phyloP scores from a whole-genome alignment of 2,888 invertebrate genomes.

The Leucophenga montana region DNA sequence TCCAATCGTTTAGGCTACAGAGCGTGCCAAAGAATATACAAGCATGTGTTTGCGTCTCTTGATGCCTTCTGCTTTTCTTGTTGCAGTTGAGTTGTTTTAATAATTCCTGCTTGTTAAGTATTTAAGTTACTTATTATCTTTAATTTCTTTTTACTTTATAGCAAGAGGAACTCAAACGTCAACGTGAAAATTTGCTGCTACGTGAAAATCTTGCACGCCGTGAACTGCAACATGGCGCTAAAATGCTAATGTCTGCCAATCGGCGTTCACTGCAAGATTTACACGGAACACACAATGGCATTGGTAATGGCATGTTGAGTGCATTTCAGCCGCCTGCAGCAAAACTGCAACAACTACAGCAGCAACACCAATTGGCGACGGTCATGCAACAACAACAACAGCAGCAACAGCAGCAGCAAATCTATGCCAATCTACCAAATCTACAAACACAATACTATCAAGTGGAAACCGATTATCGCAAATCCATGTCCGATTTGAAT shows the following conservation, averaged over 20 bases:
- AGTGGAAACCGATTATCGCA: constrained; percentile 74
- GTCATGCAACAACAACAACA: constrained; percentile 47
- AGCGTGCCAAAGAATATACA: no score
- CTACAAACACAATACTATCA: constrained; percentile 63
- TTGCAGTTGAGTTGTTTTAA: no score
- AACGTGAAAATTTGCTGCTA: constrained; percentile 81
- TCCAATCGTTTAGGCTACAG: no score
- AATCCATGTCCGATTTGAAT: constrained; percentile 77
- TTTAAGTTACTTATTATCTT: background rate
- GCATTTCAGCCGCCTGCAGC: constrained; percentile 48
- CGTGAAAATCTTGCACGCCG: constrained; percentile 78
- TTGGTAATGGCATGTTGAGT: constrained; percentile 54
- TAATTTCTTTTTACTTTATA: constrained; percentile 73
- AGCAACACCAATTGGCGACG: constrained; percentile 48
- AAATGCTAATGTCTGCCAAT: constrained; percentile 73
- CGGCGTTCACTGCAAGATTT: constrained; percentile 80
- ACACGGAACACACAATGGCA: constrained; percentile 62
- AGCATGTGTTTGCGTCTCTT: no score
- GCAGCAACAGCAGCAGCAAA: constrained; percentile 50
- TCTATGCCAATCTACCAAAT: constrained; percentile 66
- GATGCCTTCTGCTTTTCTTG: no score
- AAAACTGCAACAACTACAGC: constrained; percentile 47
- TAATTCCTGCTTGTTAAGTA: no score
- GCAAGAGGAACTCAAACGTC: constrained; percentile 84
- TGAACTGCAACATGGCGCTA: constrained; percentile 73